A percentile compares a stretch with the other conserved stretches of the same genome.
These are phyloP conservation scores for Nemotelus pantherinus DNA, from an alignment of 2,888 invertebrate genomes.

Conservation along the genomic window DNA sequence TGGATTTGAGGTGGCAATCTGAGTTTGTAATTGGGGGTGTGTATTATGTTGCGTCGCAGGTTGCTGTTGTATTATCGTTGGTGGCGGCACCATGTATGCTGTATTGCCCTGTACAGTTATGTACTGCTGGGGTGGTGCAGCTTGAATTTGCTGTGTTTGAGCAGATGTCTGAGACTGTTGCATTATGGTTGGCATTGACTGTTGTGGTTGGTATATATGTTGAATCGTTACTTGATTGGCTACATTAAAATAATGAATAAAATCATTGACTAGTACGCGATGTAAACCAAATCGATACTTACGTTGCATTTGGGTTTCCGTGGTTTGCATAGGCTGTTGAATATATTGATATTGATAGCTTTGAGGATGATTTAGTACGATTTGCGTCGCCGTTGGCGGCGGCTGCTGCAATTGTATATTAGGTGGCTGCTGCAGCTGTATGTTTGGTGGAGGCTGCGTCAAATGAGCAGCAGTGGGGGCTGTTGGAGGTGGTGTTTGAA, in stretches of 20 bases:
- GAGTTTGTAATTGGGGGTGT: constrained; percentile 48
- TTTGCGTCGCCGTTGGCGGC: constrained; percentile 49
- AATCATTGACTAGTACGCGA: not conserved
- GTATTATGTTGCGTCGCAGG: constrained; percentile 44
- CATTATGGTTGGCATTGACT: constrained; percentile 52
- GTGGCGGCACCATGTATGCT: constrained; percentile 55
- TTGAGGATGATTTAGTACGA: constrained; percentile 52
- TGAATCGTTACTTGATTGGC: constrained; percentile 53
- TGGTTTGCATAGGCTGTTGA: constrained; percentile 49
- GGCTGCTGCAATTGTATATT: constrained; percentile 52
- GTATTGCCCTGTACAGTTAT: constrained; percentile 55
- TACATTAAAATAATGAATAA: constrained; percentile 18
- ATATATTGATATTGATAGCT: constrained; percentile 54
- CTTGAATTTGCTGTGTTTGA: constrained; percentile 48
- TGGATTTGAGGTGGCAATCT: constrained; percentile 49
- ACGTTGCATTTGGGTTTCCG: constrained; percentile 49
- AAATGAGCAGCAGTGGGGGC: constrained; percentile 44
- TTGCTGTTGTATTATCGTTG: constrained; percentile 54
- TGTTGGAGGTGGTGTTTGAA: constrained; percentile 51
- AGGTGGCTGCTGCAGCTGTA: constrained; percentile 49
- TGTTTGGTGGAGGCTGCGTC: constrained; percentile 52
- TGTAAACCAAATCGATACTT: not conserved
- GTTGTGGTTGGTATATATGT: constrained; percentile 52
- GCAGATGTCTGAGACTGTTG: constrained; percentile 47
- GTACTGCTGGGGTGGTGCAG: constrained; percentile 52